Conservation (phyloP, 2,888 invertebrate genomes). For the Diloba caeruleocephala region DNA sequence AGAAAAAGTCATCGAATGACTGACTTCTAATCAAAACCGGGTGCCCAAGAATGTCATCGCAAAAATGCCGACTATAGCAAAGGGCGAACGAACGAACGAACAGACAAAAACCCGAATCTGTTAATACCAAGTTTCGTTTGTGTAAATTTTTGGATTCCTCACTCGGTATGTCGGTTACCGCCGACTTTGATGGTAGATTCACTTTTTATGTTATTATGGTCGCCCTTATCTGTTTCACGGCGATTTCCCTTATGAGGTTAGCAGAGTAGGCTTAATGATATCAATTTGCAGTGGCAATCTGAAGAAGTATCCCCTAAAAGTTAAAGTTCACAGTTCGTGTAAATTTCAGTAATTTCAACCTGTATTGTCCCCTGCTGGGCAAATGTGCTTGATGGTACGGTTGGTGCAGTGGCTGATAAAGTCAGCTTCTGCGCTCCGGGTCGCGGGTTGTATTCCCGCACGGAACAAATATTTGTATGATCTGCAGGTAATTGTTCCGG, state of each 20-base stretch:
- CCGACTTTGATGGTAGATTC: conserved; percentile 45
- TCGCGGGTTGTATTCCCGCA: too few relatives aligned
- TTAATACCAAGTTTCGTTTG: conserved; percentile 82
- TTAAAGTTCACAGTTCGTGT: too few relatives aligned
- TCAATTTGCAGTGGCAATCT: too few relatives aligned
- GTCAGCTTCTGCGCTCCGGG: too few relatives aligned
- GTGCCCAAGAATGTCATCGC: conserved; percentile 78
- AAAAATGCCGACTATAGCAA: conserved; percentile 62
- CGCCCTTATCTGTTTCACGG: conserved; percentile 28
- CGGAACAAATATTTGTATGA: too few relatives aligned
- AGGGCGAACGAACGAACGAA: conserved; percentile 59
- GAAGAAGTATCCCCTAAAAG: too few relatives aligned
- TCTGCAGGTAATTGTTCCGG: too few relatives aligned
- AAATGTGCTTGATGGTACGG: too few relatives aligned
- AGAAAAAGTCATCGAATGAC: conserved; percentile 43
- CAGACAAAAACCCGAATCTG: conserved; percentile 80
- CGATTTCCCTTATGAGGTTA: conserved; percentile 30
- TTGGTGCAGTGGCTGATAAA: too few relatives aligned
- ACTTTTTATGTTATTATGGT: conserved; percentile 41
- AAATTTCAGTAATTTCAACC: too few relatives aligned
- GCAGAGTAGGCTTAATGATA: neutral
- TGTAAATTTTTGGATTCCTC: conserved; percentile 84
- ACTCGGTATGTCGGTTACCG: conserved; percentile 55
- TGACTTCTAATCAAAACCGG: conserved; percentile 80
- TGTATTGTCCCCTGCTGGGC: too few relatives aligned